Evolutionary conservation across 2,888 invertebrate species (phyloP).

Genomic region (Cheilosia vulpina): DNA sequence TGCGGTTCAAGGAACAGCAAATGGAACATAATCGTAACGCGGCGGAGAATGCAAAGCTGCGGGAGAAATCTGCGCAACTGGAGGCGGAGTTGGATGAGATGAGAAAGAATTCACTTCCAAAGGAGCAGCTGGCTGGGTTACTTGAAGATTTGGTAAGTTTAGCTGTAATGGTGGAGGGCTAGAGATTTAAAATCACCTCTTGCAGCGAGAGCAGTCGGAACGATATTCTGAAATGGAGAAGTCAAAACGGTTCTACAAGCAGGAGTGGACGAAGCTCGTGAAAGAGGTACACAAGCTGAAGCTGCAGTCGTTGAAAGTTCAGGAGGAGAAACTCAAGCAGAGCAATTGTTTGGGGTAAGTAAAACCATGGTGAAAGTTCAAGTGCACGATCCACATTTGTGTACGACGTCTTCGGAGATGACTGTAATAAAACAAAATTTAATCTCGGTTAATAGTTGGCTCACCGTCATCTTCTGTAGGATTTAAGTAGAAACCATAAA

Average conservation of each 20-base stretch:
- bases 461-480: too few species aligned
- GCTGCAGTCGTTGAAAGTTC: conserved; percentile 75
- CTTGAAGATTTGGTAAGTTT: conserved; percentile 87
- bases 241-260: conserved; percentile 90
- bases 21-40: conserved; percentile 82
- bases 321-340: conserved; percentile 71
- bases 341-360: conserved; percentile 77
- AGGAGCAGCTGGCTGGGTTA: conserved; percentile 87
- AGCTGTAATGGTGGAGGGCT: too few species aligned
- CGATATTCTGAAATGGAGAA: conserved; percentile 87
- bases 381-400: too few species aligned
- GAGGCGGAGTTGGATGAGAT: conserved; percentile 80
- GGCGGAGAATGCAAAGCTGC: conserved; percentile 82
- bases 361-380: background rate
- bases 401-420: too few species aligned
- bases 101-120: conserved; percentile 86
- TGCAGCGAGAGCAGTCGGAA: conserved; percentile 81
- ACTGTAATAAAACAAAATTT: too few species aligned
- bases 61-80: conserved; percentile 77
- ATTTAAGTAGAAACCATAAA: too few species aligned
- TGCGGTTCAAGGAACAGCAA: conserved; percentile 84
- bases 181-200: background rate
- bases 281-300: conserved; percentile 88
- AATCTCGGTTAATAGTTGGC: too few species aligned
- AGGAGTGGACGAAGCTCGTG: conserved; percentile 89